Conservation (phyloP, 2,113 vertebrate species). For the Camelus dromedarius region DNA sequence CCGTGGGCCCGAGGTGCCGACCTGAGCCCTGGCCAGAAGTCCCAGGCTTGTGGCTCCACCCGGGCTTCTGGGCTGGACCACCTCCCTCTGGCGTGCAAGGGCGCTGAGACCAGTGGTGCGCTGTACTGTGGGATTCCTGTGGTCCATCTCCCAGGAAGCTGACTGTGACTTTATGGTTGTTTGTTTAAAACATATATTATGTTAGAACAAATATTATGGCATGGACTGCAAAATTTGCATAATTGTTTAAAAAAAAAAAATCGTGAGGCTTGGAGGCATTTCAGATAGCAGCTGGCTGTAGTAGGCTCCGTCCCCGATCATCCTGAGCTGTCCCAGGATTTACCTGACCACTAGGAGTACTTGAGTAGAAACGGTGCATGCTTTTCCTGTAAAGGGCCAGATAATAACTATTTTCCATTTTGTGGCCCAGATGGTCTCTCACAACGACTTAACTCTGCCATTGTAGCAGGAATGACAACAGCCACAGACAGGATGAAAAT, state of each 20-base stretch:
- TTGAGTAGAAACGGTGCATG: not conserved
- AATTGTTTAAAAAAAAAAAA: constrained; percentile 18
- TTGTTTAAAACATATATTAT: constrained; percentile 4
- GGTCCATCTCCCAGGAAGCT: not conserved
- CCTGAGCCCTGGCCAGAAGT: not conserved
- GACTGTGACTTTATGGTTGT: not conserved
- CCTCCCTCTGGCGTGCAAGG: not conserved
- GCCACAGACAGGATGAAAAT: not conserved
- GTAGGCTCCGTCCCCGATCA: not conserved
- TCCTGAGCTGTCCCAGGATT: not conserved
- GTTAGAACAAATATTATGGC: constrained; percentile 33
- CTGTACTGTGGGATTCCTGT: accelerated
- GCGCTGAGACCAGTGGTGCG: accelerated
- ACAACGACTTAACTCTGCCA: not conserved
- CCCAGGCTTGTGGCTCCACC: not conserved
- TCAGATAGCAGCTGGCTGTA: not conserved
- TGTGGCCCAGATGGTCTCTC: constrained; percentile 7
- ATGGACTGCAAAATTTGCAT: not conserved
- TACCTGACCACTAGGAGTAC: not conserved
- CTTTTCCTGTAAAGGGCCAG: constrained; percentile 13
- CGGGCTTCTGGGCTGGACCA: not conserved
- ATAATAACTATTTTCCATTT: constrained; percentile 55
- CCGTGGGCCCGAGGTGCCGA: not conserved
- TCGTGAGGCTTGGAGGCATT: not conserved
- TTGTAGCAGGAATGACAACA: not conserved